Evolutionary conservation across 2,797 vertebrate species (phyloP).

Genomic region (Anabas testudineus): DNA sequence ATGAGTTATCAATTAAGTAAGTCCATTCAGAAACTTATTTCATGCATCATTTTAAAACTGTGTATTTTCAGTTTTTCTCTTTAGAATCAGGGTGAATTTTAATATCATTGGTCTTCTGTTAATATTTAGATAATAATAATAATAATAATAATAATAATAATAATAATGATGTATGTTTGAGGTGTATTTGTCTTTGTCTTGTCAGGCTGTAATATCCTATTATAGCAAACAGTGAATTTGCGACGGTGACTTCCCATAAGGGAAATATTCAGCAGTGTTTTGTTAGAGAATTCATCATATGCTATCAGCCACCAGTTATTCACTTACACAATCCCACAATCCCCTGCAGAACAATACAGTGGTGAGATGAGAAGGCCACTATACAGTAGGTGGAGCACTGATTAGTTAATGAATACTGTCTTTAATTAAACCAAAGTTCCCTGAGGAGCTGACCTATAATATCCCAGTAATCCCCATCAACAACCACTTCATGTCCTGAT

Average conservation of each 20-base stretch:
- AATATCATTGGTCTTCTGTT: too few relatives aligned
- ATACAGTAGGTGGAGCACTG: slow-evolving; percentile 64
- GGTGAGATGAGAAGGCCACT: slow-evolving; percentile 70
- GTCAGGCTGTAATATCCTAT: neutral
- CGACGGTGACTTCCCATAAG: slow-evolving; percentile 26
- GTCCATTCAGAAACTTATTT: neutral
- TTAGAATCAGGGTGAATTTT: neutral
- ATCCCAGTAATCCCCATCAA: slow-evolving; percentile 64
- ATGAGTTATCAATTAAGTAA: neutral
- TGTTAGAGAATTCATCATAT: slow-evolving; percentile 65
- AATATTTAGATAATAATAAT: too few relatives aligned
- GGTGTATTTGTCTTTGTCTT: slow-evolving; percentile 34
- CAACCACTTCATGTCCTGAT: slow-evolving; percentile 41
- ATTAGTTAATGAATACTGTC: slow-evolving; percentile 78
- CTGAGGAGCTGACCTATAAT: slow-evolving; percentile 69
- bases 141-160: too few relatives aligned
- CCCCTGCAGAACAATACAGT: slow-evolving; percentile 70
- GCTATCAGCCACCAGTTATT: slow-evolving; percentile 70
- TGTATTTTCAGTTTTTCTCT: neutral
- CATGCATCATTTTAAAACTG: neutral
- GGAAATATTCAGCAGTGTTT: slow-evolving; percentile 45
- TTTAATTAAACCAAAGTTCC: slow-evolving; percentile 81
- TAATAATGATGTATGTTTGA: slow-evolving; percentile 11
- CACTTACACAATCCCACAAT: slow-evolving; percentile 70
- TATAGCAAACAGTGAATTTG: slow-evolving; percentile 16